phyloP scores from a whole-genome alignment of 2,888 invertebrate species.

The Cinara cedri region DNA sequence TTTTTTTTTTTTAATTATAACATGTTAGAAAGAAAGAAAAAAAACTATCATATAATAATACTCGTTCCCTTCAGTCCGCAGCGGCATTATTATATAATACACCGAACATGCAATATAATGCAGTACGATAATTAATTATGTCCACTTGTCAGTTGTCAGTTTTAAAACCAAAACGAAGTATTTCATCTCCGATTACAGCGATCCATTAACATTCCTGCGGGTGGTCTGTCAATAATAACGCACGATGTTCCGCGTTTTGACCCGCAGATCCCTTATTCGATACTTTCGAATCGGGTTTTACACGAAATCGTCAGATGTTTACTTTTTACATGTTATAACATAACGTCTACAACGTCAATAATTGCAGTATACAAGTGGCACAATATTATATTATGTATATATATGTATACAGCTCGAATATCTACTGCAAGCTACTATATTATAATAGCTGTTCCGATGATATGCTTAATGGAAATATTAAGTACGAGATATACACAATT shows the following conservation, averaged over 20 bases:
- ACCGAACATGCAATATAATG: background rate
- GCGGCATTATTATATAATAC: background rate
- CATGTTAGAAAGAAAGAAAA: too few relatives aligned
- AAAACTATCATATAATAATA: too few relatives aligned
- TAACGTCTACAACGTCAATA: background rate
- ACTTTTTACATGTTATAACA: background rate
- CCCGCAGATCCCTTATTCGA: background rate
- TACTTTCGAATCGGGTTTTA: background rate
- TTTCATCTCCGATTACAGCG: conserved; percentile 49
- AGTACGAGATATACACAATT: too few relatives aligned
- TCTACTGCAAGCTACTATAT: too few relatives aligned
- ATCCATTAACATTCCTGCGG: conserved; percentile 36
- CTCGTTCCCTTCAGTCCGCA: too few relatives aligned
- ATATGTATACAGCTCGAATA: background rate
- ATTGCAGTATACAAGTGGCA: too few relatives aligned
- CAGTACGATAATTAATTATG: background rate
- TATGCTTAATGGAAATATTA: too few relatives aligned
- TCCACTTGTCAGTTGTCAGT: conserved; percentile 31
- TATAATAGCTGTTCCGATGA: too few relatives aligned
- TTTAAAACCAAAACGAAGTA: conserved; percentile 41
- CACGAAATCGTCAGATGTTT: conserved; percentile 21
- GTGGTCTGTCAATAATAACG: background rate
- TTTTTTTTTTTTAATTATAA: too few relatives aligned
- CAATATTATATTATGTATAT: too few relatives aligned
- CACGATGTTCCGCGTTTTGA: background rate